Evolutionary conservation across 2,113 vertebrate species (phyloP).

Genomic region (Hippocampus comes): DNA sequence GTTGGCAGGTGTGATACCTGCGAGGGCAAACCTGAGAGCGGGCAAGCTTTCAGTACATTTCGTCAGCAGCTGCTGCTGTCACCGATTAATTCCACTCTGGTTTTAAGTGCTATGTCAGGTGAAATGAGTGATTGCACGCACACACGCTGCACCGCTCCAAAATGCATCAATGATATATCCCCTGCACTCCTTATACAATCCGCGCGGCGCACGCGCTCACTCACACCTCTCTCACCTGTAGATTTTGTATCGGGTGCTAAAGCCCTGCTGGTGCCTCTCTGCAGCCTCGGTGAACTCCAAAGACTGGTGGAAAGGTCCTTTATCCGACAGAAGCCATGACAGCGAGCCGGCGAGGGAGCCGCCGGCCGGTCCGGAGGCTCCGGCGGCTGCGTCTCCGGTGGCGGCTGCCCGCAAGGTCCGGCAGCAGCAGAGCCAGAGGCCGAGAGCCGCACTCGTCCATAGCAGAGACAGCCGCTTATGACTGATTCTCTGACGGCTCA

Average conservation of each 20-base stretch:
- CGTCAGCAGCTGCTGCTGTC: conserved; percentile 43
- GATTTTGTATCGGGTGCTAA: conserved; percentile 79
- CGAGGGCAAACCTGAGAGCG: conserved; percentile 27
- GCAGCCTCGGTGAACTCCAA: conserved; percentile 78
- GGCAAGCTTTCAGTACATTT: conserved; percentile 24
- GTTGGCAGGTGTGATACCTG: conserved; percentile 54
- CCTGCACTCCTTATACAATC: neutral
- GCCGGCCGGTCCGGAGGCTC: conserved; percentile 77
- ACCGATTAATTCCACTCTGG: conserved; percentile 42
- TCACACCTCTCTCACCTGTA: conserved; percentile 70
- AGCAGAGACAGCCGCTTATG: conserved; percentile 89
- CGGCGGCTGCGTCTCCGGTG: conserved; percentile 57
- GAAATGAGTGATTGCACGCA: conserved; percentile 16
- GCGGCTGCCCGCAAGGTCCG: conserved; percentile 69
- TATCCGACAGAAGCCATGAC: conserved; percentile 78
- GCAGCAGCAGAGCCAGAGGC: conserved; percentile 82
- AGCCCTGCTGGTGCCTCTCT: conserved; percentile 77
- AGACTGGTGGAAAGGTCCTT: conserved; percentile 77
- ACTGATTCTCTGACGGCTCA: conserved; percentile 88
- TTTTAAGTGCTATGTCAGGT: conserved; percentile 6
- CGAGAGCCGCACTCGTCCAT: conserved; percentile 90
- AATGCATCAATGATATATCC: neutral
- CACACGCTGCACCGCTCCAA: neutral
- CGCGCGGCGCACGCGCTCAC: too few species aligned
- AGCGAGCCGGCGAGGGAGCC: conserved; percentile 62